These are phyloP conservation scores for Drosophila infuscata DNA, from an alignment of 2,888 invertebrate species.

Conservation along the genomic window DNA sequence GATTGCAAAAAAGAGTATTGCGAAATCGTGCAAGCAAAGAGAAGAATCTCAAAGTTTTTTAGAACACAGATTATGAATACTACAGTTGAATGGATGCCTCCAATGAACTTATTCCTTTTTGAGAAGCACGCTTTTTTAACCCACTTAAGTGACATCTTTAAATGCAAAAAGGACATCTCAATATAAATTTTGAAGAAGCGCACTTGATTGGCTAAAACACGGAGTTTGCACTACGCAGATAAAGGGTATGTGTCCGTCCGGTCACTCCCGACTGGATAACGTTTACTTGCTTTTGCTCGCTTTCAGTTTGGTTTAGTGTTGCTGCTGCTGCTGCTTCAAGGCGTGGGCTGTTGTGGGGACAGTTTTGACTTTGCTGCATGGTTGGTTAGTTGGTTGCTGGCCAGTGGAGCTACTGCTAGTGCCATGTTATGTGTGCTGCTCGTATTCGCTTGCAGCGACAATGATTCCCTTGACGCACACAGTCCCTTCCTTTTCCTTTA, in stretches of 20 bases:
- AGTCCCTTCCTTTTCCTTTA: not conserved
- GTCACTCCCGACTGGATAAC: not conserved
- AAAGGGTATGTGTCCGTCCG: constrained; percentile 3
- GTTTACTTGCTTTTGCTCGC: constrained; percentile 4
- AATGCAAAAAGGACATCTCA: not conserved
- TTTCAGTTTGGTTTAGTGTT: constrained; percentile 6
- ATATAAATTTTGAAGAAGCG: not conserved
- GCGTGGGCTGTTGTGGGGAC: constrained; percentile 42
- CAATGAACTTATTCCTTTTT: not conserved
- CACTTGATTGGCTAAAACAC: too few species aligned
- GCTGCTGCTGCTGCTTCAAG: constrained; percentile 1
- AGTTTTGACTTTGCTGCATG: constrained; percentile 58
- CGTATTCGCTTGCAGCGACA: constrained; percentile 59
- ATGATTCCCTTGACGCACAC: constrained; percentile 61
- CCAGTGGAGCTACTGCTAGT: constrained; percentile 10
- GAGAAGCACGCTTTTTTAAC: not conserved
- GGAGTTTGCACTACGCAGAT: too few species aligned
- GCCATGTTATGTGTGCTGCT: constrained; percentile 36
- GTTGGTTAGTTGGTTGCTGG: constrained; percentile 58
- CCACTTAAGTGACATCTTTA: not conserved
- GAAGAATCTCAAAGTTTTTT: not conserved
- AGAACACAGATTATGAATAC: not conserved
- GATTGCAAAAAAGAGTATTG: not conserved
- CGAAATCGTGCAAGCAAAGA: not conserved
- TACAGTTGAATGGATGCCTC: not conserved